Conservation (phyloP, 2,113 vertebrate species). For the Fregetta grallaria region DNA sequence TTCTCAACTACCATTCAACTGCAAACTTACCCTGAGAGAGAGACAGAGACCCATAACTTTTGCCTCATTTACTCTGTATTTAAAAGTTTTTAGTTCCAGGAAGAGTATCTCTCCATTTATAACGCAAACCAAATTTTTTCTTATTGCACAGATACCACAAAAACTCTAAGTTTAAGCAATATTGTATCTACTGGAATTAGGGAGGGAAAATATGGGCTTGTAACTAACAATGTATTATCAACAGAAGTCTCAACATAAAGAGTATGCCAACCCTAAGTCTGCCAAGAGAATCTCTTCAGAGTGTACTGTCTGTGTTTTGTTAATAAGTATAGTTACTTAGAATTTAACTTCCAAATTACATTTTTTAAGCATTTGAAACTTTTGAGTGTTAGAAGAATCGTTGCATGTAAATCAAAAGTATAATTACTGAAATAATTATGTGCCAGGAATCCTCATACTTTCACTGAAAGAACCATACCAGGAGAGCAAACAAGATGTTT, state of each 20-base stretch:
- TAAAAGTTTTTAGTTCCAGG: not conserved
- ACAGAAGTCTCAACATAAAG: not conserved
- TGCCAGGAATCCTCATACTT: not conserved
- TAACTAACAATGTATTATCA: not conserved
- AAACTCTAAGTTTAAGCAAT: not conserved
- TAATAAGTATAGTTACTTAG: not conserved
- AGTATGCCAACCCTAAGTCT: not conserved
- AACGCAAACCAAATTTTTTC: not conserved
- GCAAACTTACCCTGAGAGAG: not conserved
- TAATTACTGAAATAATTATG: not conserved
- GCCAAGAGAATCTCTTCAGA: not conserved
- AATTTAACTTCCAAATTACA: not conserved
- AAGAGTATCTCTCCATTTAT: not conserved
- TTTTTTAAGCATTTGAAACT: not conserved
- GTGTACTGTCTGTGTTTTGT: not conserved
- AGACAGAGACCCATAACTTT: not conserved
- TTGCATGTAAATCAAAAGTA: not conserved
- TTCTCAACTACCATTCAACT: not conserved
- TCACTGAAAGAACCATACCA: not conserved
- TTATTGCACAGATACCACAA: not conserved
- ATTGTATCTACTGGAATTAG: not conserved
- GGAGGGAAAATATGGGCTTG: not conserved
- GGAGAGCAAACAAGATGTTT: not conserved
- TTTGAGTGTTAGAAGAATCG: not conserved
- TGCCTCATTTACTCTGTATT: not conserved